Evolutionary conservation across 2,113 vertebrate species (phyloP), one percentile per base, ranked within the genome.

Genomic region (Oostethus manadensis): DNA sequence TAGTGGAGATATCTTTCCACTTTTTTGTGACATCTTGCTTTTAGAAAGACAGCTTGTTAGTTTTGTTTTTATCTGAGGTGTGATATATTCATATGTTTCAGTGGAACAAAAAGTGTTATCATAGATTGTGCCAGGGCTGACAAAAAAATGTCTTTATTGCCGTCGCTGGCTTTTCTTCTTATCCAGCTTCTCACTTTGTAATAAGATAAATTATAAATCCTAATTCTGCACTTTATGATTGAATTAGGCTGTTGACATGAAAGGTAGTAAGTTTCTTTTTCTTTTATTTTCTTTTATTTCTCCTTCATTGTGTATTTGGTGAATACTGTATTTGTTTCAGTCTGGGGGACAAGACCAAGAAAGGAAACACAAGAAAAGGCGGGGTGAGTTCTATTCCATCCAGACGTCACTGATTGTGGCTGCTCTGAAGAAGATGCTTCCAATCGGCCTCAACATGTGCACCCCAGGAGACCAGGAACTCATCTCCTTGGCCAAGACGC

Each of bases 381-480:
- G 95, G 13, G 97, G 97, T 3, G 96, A 99, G 83, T 88, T 97
- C 59, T 99, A 99, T 75, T 99, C 97, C 54, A 90, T 98, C 86
- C 97, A 98, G 87, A 98, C 96, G 9, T 98, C 97, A 1, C 87
- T 99, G 76, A 99, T 99, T 40, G 96, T 98, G 74, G 94, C 97
- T 0, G 94, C 94, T 1, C 89, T 99, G 82, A 99, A 99, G 89
- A 98, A 98, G 84, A 96, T 99, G 95, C 88, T 99, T 82, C 97
- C 97, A 16, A 97, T 99, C 38, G 97, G 97, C 47, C 88, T 99
- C 82, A 99, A 99, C 81, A 98, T 98, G 97, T 98, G 96, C 59
- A 97, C 95, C 0, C 95, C 96, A 0, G 97, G 97, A 8, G 97
- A 99, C 79, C 97, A 98, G 89, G 95, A 99, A 81, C 92, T 99